Conservation (phyloP, 2,888 invertebrate species). For the Helleia helle region DNA sequence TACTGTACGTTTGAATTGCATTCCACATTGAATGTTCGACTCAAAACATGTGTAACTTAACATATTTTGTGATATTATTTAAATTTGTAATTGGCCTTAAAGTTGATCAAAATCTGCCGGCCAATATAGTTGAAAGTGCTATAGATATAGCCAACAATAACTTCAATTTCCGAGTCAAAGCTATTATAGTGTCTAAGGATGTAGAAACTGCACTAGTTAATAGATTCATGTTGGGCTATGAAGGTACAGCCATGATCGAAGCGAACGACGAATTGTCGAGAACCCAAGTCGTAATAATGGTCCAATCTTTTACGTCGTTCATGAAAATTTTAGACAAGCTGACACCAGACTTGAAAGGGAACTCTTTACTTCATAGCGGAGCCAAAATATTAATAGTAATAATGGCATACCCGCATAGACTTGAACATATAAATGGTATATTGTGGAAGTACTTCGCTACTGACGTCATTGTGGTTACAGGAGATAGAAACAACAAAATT, state of each 20-base stretch:
- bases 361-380: slow-evolving; percentile 35
- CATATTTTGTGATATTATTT: background rate
- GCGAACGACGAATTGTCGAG: slow-evolving; percentile 29
- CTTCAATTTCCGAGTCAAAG: slow-evolving; percentile 35
- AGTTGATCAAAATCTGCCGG: slow-evolving; percentile 15
- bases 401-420: slow-evolving; percentile 29
- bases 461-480: slow-evolving; percentile 35
- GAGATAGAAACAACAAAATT: slow-evolving; percentile 25
- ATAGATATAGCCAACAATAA: slow-evolving; percentile 37
- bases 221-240: slow-evolving; percentile 33
- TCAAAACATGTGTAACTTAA: background rate
- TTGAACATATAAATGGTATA: slow-evolving; percentile 35
- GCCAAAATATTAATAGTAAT: slow-evolving; percentile 40
- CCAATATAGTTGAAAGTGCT: slow-evolving; percentile 31
- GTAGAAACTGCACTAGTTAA: slow-evolving; percentile 31
- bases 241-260: slow-evolving; percentile 40
- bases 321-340: slow-evolving; percentile 31
- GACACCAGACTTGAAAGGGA: slow-evolving; percentile 44
- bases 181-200: slow-evolving; percentile 35
- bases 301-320: slow-evolving; percentile 38
- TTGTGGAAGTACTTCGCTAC: slow-evolving; percentile 42
- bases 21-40: too few relatives aligned
- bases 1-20: background rate
- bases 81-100: background rate
- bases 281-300: slow-evolving; percentile 41